Percentiles rank a stretch among this genome's conserved stretches.
Conservation (phyloP, 2,888 invertebrate species). For the Spatulosminthurus flaviceps region DNA sequence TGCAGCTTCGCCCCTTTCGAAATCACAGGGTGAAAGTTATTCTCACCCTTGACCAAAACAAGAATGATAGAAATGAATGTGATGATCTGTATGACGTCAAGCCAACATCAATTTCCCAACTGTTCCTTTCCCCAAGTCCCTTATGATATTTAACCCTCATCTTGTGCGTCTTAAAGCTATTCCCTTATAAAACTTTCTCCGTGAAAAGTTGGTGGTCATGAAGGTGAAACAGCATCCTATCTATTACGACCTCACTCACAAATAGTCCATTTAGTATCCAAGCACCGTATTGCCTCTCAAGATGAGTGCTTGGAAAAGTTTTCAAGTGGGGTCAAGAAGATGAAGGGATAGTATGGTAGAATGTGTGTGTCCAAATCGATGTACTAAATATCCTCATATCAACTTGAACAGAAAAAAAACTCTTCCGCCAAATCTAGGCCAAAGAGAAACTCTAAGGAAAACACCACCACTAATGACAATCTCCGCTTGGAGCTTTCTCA, state of each 20-base stretch:
- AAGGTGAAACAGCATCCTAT: not conserved
- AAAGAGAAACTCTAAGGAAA: not conserved
- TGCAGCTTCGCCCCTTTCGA: no score
- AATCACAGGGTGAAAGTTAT: not conserved
- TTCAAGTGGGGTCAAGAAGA: constrained; percentile 6
- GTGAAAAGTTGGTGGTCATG: not conserved
- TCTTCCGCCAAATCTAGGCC: not conserved
- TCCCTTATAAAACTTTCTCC: not conserved
- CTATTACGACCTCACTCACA: not conserved
- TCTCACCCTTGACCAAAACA: not conserved
- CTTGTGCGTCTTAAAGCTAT: no score
- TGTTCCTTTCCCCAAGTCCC: not conserved
- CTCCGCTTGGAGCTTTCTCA: not conserved
- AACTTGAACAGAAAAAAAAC: no score
- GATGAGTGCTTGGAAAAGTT: constrained; percentile 7
- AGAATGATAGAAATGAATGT: not conserved
- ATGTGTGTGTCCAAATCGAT: no score
- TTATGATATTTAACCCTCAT: not conserved
- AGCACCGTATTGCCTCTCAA: not conserved
- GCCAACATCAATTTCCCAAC: not conserved
- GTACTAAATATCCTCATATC: no score
- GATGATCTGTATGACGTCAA: not conserved
- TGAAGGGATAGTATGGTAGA: not conserved
- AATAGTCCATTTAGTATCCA: not conserved
- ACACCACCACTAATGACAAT: not conserved